Base-by-base conservation (phyloP, 1,140 invertebrate species). In the Heliothis virescens region DNA sequence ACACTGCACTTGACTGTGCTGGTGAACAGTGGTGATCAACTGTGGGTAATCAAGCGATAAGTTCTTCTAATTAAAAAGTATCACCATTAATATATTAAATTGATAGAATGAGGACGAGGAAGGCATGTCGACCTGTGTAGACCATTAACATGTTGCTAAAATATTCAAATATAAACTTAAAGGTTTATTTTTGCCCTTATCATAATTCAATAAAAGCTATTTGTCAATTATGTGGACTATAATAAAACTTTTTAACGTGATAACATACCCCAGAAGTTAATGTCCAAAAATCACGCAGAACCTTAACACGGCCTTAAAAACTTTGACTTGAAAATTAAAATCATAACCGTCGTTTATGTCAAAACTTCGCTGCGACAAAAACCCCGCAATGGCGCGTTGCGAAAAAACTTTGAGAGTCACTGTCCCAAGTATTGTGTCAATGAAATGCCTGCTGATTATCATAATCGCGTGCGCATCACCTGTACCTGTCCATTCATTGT, bases 381-480 rank as follows among this genome's bases (percentile, higher is more conserved):
- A 67, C 1, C 21, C 67, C 48, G 47, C 67, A 52, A 50, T 69
- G 48, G 48, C 16, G 18, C 67, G 13, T 53, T 26, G 21, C 48
- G 21, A 48, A 3, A 71, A 71, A 71, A 52, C 18, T 71, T 71
- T 71, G 67, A 71, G 18, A 12, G 3, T 21, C 67, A 15, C 67
- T 29, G 67, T 52, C 67, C 2, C 15, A 12, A 16, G 15, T 71
- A 71, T 26, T 71, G 67, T 71, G 67, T 53, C 67, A 71, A 71
- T 71, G 67, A 71, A 71, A 71, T 71, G 67, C 21, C 21, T 18
- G 10, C n/a, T 71, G 67, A 21, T 52, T 71, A 52, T 53, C 67
- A 71, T 63, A n/a, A 71, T 71, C 47, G 67, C 67, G 67, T 71
- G 67, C 48, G 65, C 34, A 65, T 71, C 48, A 53, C 47, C 41